A percentile compares a stretch with the other conserved stretches of the same genome.
These are phyloP conservation scores for Salvelinus fontinalis DNA, from an alignment of 2,113 vertebrate genomes.

Conservation along the genomic window DNA sequence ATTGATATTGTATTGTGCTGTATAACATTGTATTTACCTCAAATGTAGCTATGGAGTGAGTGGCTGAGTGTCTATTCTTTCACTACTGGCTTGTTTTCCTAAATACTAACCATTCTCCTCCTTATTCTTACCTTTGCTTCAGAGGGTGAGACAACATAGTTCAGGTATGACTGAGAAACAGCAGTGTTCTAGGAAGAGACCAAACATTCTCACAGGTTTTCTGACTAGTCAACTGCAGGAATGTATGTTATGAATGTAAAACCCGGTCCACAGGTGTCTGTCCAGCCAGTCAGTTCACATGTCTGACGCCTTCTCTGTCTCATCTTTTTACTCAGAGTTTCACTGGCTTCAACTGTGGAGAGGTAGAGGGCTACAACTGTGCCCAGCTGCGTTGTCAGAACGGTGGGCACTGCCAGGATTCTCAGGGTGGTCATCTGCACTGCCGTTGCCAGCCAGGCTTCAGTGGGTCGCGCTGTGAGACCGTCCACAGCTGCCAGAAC, in stretches of 20 bases:
- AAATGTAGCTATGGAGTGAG: no score
- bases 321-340: slow-evolving; percentile 71
- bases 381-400: slow-evolving; percentile 81
- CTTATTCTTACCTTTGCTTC: slow-evolving; percentile 66
- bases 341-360: slow-evolving; percentile 82
- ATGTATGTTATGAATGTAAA: neutral
- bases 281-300: neutral
- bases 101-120: slow-evolving; percentile 55
- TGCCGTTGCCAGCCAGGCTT: slow-evolving; percentile 82
- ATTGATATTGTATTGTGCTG: neutral
- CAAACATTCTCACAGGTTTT: neutral
- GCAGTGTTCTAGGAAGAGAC: neutral
- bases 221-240: neutral
- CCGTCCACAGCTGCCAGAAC: slow-evolving; percentile 66
- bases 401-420: slow-evolving; percentile 79
- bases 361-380: slow-evolving; percentile 76
- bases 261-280: no score
- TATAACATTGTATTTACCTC: neutral
- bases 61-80: no score
- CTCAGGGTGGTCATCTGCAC: slow-evolving; percentile 64
- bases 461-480: slow-evolving; percentile 77
- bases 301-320: neutral
- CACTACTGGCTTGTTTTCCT: slow-evolving; percentile 34
- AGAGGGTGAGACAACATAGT: slow-evolving; percentile 60
- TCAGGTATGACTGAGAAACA: slow-evolving; percentile 66